phyloP scores from a whole-genome alignment of 2,113 vertebrate genomes.

The Cichladusa arquata region DNA sequence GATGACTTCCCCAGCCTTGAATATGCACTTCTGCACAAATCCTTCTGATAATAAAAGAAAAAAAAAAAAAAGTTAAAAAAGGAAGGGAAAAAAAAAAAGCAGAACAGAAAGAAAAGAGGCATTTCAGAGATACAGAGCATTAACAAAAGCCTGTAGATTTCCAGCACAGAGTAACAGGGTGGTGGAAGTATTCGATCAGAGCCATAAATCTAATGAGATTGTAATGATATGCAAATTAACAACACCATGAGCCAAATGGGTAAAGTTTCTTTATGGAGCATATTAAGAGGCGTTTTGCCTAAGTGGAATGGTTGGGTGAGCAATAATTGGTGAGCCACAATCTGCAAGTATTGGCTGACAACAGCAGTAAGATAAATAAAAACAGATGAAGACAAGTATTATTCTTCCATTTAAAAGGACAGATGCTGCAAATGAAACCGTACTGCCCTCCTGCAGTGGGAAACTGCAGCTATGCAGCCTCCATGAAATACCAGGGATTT shows the following conservation, averaged over 20 bases:
- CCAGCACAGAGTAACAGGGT: neutral
- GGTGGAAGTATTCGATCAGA: slow-evolving; percentile 6
- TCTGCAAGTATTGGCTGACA: slow-evolving; percentile 30
- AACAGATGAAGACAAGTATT: slow-evolving; percentile 1
- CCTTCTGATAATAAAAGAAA: neutral
- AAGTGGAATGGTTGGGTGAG: slow-evolving; percentile 71
- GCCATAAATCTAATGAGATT: slow-evolving; percentile 77
- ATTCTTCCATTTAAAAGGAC: neutral
- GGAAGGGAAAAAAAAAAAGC: too few relatives aligned
- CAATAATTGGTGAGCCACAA: slow-evolving; percentile 72
- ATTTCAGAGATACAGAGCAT: neutral
- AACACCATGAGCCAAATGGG: slow-evolving; percentile 67
- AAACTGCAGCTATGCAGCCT: neutral
- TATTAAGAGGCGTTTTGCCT: slow-evolving; percentile 68
- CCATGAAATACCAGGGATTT: neutral
- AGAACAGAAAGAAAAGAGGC: neutral
- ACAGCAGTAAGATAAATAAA: slow-evolving; percentile 22
- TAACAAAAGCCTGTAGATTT: slow-evolving; percentile 29
- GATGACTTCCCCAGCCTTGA: neutral
- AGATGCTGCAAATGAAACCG: neutral
- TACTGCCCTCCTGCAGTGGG: neutral
- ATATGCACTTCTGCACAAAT: neutral
- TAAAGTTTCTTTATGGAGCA: slow-evolving; percentile 78
- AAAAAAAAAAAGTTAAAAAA: neutral
- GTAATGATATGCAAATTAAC: slow-evolving; percentile 83